These are phyloP conservation scores for Listrodromus nycthemerus DNA, from an alignment of 2,888 invertebrate genomes.

Conservation along the genomic window DNA sequence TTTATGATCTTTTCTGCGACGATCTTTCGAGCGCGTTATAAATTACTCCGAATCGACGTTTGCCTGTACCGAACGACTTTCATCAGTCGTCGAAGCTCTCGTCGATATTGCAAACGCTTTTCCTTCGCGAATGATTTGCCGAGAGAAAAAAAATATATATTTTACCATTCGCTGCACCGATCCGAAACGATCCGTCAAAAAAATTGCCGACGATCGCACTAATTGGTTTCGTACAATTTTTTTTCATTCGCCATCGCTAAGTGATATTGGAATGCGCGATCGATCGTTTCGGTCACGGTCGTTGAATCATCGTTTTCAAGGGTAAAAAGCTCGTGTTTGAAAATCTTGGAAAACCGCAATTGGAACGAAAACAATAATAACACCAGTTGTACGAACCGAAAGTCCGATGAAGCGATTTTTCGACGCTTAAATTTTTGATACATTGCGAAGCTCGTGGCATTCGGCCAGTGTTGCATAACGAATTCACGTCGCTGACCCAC, in stretches of 20 bases:
- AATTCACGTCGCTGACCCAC: neutral
- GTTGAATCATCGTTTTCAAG: neutral
- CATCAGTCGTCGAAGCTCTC: neutral
- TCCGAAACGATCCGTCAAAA: conserved; percentile 3
- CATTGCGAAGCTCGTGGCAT: neutral
- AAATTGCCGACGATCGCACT: neutral
- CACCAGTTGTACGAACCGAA: too few species aligned
- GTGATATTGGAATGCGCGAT: conserved; percentile 2
- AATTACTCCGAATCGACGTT: neutral
- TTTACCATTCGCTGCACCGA: conserved; percentile 12
- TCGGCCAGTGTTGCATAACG: neutral
- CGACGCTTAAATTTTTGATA: neutral
- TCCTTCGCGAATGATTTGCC: conserved; percentile 6
- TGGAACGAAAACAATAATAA: neutral
- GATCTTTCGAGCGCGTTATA: neutral
- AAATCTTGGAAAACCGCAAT: neutral
- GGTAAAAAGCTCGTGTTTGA: neutral
- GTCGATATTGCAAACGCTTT: conserved; percentile 22
- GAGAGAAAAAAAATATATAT: neutral
- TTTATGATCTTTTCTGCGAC: neutral
- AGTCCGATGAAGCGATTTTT: neutral
- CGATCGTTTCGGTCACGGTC: neutral
- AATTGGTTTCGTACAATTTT: neutral
- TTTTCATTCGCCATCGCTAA: conserved; percentile 8
- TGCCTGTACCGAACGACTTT: conserved; percentile 20